Evolutionary conservation across 35 echinoderm and acorn worm species (phyloP).

Genomic region (Acanthaster planci): DNA sequence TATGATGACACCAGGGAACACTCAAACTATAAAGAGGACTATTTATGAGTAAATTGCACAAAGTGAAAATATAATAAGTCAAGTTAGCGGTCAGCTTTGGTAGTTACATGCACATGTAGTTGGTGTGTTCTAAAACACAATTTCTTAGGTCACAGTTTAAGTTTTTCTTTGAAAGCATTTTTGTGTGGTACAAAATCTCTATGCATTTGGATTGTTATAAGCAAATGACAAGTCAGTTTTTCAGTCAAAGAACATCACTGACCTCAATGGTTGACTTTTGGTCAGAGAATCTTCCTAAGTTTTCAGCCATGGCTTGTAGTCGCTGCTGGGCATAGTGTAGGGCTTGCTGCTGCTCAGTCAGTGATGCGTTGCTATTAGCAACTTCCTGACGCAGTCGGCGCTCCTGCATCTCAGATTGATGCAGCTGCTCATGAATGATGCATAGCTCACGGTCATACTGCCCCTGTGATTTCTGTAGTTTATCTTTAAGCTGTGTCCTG

Average conservation of each 20-base stretch:
- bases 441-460: slow-evolving; percentile 25
- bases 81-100: too few relatives aligned
- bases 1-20: too few relatives aligned
- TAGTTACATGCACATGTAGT: too few relatives aligned
- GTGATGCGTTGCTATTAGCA: slow-evolving; percentile 23
- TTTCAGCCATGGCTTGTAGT: slow-evolving; percentile 53
- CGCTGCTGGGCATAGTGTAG: slow-evolving; percentile 53
- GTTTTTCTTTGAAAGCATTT: too few relatives aligned
- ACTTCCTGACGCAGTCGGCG: slow-evolving; percentile 56
- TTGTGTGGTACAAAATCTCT: too few relatives aligned
- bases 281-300: slow-evolving; percentile 62
- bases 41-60: not conserved
- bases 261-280: slow-evolving; percentile 71
- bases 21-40: not conserved
- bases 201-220: too few relatives aligned
- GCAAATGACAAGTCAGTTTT: too few relatives aligned
- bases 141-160: too few relatives aligned
- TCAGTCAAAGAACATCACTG: too few relatives aligned
- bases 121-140: too few relatives aligned
- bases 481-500: slow-evolving; percentile 24
- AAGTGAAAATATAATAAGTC: too few relatives aligned
- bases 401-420: slow-evolving; percentile 34
- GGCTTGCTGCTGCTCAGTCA: slow-evolving; percentile 44
- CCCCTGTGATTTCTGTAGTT: slow-evolving; percentile 40
- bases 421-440: slow-evolving; percentile 47